Conservation (phyloP, 1,140 invertebrate species). For the Caligus rogercresseyi region DNA sequence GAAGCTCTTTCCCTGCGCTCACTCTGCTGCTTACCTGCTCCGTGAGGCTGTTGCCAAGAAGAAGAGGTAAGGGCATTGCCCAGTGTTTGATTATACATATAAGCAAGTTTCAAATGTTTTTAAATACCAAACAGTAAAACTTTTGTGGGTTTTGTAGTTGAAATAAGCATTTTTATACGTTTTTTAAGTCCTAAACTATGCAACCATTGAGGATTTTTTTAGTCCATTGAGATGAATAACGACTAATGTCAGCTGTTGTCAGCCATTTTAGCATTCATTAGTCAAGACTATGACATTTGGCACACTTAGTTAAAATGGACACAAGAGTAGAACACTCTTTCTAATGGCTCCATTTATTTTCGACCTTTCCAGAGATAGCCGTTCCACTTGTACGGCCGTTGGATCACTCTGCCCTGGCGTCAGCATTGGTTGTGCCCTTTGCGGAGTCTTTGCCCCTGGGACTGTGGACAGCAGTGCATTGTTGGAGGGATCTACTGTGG, state of each 20-base stretch:
- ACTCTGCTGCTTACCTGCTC: background rate
- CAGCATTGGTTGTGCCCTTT: slow-evolving; percentile 14
- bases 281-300: too few species aligned
- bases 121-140: too few species aligned
- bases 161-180: too few species aligned
- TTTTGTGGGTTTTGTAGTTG: too few species aligned
- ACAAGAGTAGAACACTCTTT: too few species aligned
- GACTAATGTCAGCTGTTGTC: too few species aligned
- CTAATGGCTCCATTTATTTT: background rate
- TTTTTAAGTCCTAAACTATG: too few species aligned
- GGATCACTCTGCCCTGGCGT: slow-evolving; percentile 14
- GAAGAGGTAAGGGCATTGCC: background rate
- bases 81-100: background rate
- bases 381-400: background rate
- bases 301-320: too few species aligned
- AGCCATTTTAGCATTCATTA: too few species aligned
- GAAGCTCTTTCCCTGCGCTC: background rate
- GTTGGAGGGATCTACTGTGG: slow-evolving; percentile 17
- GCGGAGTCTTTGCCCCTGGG: slow-evolving; percentile 16
- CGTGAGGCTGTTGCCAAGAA: background rate
- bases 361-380: background rate
- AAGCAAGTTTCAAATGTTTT: too few species aligned
- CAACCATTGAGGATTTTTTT: too few species aligned
- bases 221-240: too few species aligned
- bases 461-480: slow-evolving; percentile 9